These are phyloP conservation scores for Meloe dianella DNA, from an alignment of 2,888 invertebrate species.

Conservation along the genomic window DNA sequence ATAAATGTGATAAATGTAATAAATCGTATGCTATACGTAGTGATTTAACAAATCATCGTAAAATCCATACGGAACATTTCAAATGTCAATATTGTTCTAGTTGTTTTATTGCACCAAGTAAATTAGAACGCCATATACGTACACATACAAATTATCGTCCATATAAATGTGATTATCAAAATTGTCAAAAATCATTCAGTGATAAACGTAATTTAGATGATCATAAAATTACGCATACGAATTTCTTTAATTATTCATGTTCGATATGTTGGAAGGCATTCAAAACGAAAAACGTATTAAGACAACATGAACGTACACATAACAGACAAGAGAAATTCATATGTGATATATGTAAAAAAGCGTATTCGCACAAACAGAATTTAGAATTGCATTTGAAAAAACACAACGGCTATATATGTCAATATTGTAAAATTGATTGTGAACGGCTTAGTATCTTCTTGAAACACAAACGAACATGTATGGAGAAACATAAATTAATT, in stretches of 20 bases:
- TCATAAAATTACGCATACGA: slow-evolving; percentile 53
- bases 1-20: slow-evolving; percentile 53
- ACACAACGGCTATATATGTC: slow-evolving; percentile 42
- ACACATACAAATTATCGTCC: slow-evolving; percentile 56
- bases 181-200: slow-evolving; percentile 54
- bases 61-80: slow-evolving; percentile 52
- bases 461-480: slow-evolving; percentile 36
- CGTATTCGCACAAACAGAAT: slow-evolving; percentile 55
- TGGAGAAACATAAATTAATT: background rate
- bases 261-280: slow-evolving; percentile 50
- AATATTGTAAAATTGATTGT: slow-evolving; percentile 37
- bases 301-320: slow-evolving; percentile 44
- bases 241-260: slow-evolving; percentile 48
- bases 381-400: slow-evolving; percentile 51
- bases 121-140: slow-evolving; percentile 54
- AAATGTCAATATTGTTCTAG: slow-evolving; percentile 55
- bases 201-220: slow-evolving; percentile 57
- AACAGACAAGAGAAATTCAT: slow-evolving; percentile 41
- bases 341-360: slow-evolving; percentile 52
- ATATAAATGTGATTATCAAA: slow-evolving; percentile 49
- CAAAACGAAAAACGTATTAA: slow-evolving; percentile 51
- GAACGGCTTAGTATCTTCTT: slow-evolving; percentile 27
- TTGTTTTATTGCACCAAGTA: slow-evolving; percentile 54
- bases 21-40: slow-evolving; percentile 54
- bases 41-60: slow-evolving; percentile 54